Evolutionary conservation across 2,797 vertebrate species (phyloP).

Genomic region (Megalops cyprinoides): DNA sequence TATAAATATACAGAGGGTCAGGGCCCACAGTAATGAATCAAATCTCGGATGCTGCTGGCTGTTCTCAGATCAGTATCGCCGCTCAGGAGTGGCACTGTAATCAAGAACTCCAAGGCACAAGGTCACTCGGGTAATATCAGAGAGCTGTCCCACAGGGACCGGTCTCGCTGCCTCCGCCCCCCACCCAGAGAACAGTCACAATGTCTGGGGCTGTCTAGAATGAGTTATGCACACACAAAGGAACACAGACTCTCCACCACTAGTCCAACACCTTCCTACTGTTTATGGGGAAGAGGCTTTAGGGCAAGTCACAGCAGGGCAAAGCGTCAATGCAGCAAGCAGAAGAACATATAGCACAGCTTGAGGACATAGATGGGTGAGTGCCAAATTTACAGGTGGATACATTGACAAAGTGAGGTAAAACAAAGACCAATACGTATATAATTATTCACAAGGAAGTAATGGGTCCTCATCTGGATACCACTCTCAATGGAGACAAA

Average conservation of each 20-base stretch:
- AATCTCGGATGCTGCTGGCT: not conserved
- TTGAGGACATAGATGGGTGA: too few species aligned
- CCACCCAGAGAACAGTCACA: not conserved
- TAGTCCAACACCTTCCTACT: constrained; percentile 2
- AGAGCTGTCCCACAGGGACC: not conserved
- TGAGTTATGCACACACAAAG: not conserved
- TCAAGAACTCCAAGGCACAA: constrained; percentile 21
- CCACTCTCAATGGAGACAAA: not conserved
- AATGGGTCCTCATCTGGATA: not conserved
- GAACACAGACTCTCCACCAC: constrained; percentile 9
- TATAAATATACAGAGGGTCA: constrained; percentile 10
- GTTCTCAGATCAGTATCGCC: constrained; percentile 13
- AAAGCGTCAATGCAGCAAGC: too few species aligned
- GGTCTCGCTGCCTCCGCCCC: not conserved
- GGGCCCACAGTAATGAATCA: not conserved
- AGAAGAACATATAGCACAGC: too few species aligned
- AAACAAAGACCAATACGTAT: too few species aligned
- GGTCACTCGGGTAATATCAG: constrained; percentile 26
- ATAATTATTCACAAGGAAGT: not conserved
- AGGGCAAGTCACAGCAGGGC: not conserved
- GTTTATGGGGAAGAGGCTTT: not conserved
- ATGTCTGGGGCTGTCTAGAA: constrained; percentile 9
- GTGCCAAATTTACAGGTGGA: too few species aligned
- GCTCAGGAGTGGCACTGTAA: not conserved
- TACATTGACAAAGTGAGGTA: too few species aligned